These are phyloP conservation scores for Poeciliopsis gracilis DNA, from an alignment of 2,797 vertebrate species.

Conservation along the genomic window DNA sequence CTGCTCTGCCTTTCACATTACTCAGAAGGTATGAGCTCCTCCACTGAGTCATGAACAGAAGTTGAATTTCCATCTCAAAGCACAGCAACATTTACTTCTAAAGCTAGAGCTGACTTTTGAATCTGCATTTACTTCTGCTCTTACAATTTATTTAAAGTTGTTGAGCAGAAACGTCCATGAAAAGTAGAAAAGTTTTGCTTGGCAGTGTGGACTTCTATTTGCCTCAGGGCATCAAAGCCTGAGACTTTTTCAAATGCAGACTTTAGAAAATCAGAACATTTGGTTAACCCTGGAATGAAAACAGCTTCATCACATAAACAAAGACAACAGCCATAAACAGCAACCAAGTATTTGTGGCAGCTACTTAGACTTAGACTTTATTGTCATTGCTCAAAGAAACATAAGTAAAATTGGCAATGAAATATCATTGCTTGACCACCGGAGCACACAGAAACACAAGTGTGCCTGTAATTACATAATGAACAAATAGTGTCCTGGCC, in stretches of 20 bases:
- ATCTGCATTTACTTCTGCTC: background rate
- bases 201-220: background rate
- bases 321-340: background rate
- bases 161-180: background rate
- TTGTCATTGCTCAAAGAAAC: no score
- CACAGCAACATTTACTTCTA: background rate
- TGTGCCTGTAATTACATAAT: no score
- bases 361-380: background rate
- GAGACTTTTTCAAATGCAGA: background rate
- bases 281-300: background rate
- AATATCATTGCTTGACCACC: no score
- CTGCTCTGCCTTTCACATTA: constrained; percentile 97
- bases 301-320: background rate
- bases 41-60: background rate
- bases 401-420: no score
- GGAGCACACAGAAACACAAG: no score
- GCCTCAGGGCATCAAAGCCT: background rate
- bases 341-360: background rate
- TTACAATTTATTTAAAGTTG: background rate
- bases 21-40: constrained; percentile 88
- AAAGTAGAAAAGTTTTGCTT: background rate
- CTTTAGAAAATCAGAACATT: background rate
- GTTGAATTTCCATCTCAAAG: background rate
- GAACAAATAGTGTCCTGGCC: no score
- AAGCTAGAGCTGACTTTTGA: background rate